phyloP scores from a whole-genome alignment of 2,888 invertebrate genomes.

The Nomada ruficornis region DNA sequence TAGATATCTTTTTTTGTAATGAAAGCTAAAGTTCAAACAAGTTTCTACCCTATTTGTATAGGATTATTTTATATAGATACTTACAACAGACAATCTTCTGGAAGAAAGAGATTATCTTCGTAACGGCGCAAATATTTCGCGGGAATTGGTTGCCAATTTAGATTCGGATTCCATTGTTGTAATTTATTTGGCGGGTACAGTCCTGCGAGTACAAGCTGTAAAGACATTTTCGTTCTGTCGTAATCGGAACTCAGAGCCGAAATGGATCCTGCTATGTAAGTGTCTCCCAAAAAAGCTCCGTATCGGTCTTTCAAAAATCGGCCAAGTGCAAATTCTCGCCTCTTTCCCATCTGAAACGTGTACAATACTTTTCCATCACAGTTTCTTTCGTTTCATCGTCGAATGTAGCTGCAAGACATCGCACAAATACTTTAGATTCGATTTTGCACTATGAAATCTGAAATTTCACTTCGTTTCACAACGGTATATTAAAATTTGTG shows the following conservation, averaged over 20 bases:
- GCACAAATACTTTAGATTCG: no score
- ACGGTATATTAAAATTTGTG: neutral
- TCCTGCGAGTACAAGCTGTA: slow-evolving; percentile 88
- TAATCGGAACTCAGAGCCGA: slow-evolving; percentile 88
- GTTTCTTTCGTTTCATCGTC: neutral
- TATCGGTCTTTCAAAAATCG: slow-evolving; percentile 85
- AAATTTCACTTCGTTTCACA: neutral
- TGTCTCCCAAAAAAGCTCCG: slow-evolving; percentile 83
- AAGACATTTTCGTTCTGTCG: slow-evolving; percentile 91
- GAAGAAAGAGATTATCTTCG: slow-evolving; percentile 69
- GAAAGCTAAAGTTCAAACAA: no score
- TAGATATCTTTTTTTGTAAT: no score
- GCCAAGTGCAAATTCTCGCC: slow-evolving; percentile 85
- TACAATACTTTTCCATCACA: slow-evolving; percentile 1
- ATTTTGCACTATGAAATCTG: no score
- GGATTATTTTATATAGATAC: neutral
- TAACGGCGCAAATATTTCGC: slow-evolving; percentile 56
- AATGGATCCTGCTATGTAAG: slow-evolving; percentile 83
- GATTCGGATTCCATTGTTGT: slow-evolving; percentile 86
- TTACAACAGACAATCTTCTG: slow-evolving; percentile 73
- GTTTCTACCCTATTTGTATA: no score
- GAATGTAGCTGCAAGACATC: neutral
- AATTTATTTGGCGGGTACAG: slow-evolving; percentile 87
- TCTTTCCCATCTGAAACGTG: slow-evolving; percentile 85
- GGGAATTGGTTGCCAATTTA: slow-evolving; percentile 90